A percentile compares a stretch with the other conserved stretches of the same genome.
Conservation (phyloP, 2,888 invertebrate genomes). For the Luperina testacea region DNA sequence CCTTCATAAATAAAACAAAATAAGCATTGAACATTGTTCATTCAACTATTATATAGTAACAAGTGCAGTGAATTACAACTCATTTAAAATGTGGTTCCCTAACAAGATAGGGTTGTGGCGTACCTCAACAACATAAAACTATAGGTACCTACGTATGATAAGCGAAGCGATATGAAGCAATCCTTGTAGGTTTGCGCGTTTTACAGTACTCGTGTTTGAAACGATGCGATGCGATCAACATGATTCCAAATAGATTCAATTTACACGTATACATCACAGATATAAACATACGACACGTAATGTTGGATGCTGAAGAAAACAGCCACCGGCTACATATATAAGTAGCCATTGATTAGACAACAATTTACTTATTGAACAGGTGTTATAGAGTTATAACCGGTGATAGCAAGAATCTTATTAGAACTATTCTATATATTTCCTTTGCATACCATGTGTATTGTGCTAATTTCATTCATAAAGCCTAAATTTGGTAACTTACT, state of each 20-base stretch:
- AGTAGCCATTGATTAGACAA: conserved; percentile 26
- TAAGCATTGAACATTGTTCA: conserved; percentile 81
- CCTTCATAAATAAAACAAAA: conserved; percentile 85
- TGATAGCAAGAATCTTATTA: conserved; percentile 33
- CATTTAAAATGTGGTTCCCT: conserved; percentile 68
- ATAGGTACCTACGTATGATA: conserved; percentile 38
- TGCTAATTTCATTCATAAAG: conserved; percentile 78
- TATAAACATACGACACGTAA: conserved; percentile 20
- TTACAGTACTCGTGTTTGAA: conserved; percentile 27
- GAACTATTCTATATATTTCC: conserved; percentile 47
- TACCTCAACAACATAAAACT: conserved; percentile 33
- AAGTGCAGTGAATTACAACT: conserved; percentile 64
- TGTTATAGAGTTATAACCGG: conserved; percentile 25
- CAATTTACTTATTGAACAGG: conserved; percentile 55
- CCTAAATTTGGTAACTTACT: conserved; percentile 80
- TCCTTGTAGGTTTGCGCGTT: conserved; percentile 34
- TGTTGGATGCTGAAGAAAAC: conserved; percentile 13
- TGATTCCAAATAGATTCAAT: conserved; percentile 31
- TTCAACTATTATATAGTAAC: conserved; percentile 74
- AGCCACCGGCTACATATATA: conserved; percentile 13
- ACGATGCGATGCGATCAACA: conserved; percentile 24
- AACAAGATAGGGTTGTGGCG: conserved; percentile 36
- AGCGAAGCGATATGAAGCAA: conserved; percentile 43
- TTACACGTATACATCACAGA: conserved; percentile 40
- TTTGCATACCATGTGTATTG: conserved; percentile 66